phyloP scores from a whole-genome alignment of 2,113 vertebrate species.

The Suricata suricatta region DNA sequence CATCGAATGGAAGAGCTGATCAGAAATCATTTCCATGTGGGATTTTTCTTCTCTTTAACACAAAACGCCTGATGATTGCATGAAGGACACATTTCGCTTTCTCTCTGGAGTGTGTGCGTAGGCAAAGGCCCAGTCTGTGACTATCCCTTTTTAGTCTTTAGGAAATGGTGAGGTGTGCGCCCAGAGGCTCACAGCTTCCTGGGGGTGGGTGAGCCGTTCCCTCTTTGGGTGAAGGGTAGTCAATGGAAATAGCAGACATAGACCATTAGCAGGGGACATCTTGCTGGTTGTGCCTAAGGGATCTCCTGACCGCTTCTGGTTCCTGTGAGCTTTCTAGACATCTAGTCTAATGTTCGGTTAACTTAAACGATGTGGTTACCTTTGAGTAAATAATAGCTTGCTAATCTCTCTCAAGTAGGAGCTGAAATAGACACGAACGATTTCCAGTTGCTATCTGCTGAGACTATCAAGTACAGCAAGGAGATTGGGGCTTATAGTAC shows the following conservation, averaged over 20 bases:
- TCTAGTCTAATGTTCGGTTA: conserved; percentile 2
- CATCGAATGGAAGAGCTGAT: conserved; percentile 58
- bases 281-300: background rate
- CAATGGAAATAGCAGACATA: background rate
- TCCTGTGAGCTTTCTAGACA: conserved; percentile 8
- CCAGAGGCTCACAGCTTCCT: background rate
- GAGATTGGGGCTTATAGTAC: background rate
- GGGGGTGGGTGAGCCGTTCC: background rate
- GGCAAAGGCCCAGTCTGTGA: background rate
- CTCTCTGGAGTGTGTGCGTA: conserved; percentile 63
- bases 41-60: conserved; percentile 45
- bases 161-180: background rate
- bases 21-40: conserved; percentile 52
- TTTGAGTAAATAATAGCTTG: conserved; percentile 47
- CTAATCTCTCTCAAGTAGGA: conserved; percentile 43
- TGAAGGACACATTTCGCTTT: conserved; percentile 61
- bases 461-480: conserved; percentile 43
- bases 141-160: background rate
- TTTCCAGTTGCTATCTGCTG: conserved; percentile 44
- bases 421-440: background rate
- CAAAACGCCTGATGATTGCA: background rate
- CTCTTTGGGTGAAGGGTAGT: background rate
- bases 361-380: background rate
- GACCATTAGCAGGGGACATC: background rate
- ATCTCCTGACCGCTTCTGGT: conserved; percentile 29